A percentile compares a stretch with the other conserved stretches of the same genome.
phyloP scores from a whole-genome alignment of 2,888 invertebrate genomes.

The Meliscaeva auricollis region DNA sequence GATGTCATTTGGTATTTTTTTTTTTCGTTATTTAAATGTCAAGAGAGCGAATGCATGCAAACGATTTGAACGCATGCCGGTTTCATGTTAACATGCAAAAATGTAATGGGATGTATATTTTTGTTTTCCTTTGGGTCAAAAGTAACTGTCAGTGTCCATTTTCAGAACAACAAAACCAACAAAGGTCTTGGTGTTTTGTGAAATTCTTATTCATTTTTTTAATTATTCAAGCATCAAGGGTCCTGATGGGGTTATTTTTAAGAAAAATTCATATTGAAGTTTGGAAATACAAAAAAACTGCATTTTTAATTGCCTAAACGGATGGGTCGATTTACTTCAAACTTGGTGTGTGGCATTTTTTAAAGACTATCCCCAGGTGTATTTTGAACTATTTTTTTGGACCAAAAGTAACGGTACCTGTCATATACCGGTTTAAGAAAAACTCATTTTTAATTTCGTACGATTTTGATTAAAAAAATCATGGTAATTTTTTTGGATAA shows the following conservation, averaged over 20 bases:
- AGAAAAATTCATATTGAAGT: too few relatives aligned
- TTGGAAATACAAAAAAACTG: too few relatives aligned
- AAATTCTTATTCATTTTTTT: background rate
- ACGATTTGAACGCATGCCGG: slow-evolving; percentile 20
- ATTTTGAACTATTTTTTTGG: too few relatives aligned
- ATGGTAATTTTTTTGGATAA: too few relatives aligned
- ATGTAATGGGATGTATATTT: background rate
- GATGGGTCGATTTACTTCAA: too few relatives aligned
- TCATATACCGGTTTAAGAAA: too few relatives aligned
- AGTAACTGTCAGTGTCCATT: slow-evolving; percentile 20
- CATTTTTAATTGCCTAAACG: too few relatives aligned
- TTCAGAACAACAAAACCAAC: slow-evolving; percentile 6
- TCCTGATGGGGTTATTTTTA: background rate
- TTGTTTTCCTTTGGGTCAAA: slow-evolving; percentile 10
- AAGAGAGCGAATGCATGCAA: slow-evolving; percentile 35
- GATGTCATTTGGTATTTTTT: slow-evolving; percentile 38
- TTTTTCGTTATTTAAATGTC: slow-evolving; percentile 53
- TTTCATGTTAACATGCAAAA: slow-evolving; percentile 23
- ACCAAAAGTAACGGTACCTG: too few relatives aligned
- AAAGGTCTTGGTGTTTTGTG: slow-evolving; percentile 3
- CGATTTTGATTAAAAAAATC: too few relatives aligned
- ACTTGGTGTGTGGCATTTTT: too few relatives aligned
- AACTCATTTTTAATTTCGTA: too few relatives aligned
- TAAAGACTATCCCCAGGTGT: too few relatives aligned
- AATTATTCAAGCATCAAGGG: slow-evolving; percentile 1